A percentile compares a stretch with the other conserved stretches of the same genome.
These are phyloP conservation scores for Melanotus villosus DNA, from an alignment of 2,888 invertebrate species.

Conservation along the genomic window DNA sequence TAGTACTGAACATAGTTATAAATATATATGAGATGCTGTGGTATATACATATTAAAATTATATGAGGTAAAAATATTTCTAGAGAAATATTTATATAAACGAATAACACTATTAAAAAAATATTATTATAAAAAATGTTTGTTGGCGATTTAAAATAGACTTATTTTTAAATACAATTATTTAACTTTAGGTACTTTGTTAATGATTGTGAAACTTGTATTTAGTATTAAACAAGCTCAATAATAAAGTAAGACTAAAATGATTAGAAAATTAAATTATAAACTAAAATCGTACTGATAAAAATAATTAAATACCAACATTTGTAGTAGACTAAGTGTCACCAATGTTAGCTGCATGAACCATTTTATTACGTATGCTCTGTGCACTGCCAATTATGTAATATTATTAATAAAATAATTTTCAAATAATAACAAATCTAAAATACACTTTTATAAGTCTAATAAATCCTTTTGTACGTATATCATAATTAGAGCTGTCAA, in stretches of 20 bases:
- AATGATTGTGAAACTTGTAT: constrained; percentile 37
- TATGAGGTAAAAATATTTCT: constrained; percentile 43
- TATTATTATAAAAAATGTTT: constrained; percentile 36
- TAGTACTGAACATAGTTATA: constrained; percentile 34
- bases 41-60: constrained; percentile 42
- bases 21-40: constrained; percentile 42
- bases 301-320: constrained; percentile 36
- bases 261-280: constrained; percentile 38
- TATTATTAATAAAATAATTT: constrained; percentile 40
- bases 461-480: too few species aligned
- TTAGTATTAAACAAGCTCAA: constrained; percentile 44
- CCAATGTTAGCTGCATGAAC: constrained; percentile 46
- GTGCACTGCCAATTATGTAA: constrained; percentile 48
- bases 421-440: neutral
- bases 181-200: constrained; percentile 42
- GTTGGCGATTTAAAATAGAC: constrained; percentile 44
- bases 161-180: constrained; percentile 46
- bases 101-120: constrained; percentile 31
- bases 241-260: constrained; percentile 45
- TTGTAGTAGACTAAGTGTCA: constrained; percentile 45
- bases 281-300: constrained; percentile 46
- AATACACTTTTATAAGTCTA: too few species aligned
- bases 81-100: constrained; percentile 46
- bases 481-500: too few species aligned
- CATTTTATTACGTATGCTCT: constrained; percentile 47